phyloP scores from a whole-genome alignment of 2,113 vertebrate genomes.

The Corythoichthys intestinalis region DNA sequence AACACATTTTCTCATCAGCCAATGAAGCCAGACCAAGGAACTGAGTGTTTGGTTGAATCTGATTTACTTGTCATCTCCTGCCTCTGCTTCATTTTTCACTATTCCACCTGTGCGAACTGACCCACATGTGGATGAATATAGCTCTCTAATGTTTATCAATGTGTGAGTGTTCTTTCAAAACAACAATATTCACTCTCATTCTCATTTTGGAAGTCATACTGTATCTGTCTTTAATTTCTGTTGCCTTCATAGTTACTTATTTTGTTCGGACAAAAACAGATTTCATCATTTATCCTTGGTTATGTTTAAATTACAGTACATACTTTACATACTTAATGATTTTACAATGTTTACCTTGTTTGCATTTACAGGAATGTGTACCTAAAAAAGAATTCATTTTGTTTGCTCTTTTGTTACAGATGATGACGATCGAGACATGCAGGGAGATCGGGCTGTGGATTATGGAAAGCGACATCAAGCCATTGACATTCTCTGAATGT shows the following conservation, averaged over 20 bases:
- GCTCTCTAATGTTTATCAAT: slow-evolving; percentile 53
- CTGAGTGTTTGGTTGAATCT: slow-evolving; percentile 62
- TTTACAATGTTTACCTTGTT: neutral
- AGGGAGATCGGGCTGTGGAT: slow-evolving; percentile 82
- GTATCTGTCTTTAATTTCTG: slow-evolving; percentile 6
- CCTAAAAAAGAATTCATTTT: slow-evolving; percentile 16
- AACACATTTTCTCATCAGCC: slow-evolving; percentile 1
- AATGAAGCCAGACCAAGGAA: slow-evolving; percentile 31
- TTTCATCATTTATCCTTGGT: neutral
- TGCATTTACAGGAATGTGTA: neutral
- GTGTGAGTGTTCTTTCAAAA: slow-evolving; percentile 52
- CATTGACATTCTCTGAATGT: slow-evolving; percentile 80
- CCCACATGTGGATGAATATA: slow-evolving; percentile 60
- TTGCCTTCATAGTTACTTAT: neutral
- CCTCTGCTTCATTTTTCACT: slow-evolving; percentile 53
- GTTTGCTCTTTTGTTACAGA: slow-evolving; percentile 70
- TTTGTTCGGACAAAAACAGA: neutral
- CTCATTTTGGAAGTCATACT: neutral
- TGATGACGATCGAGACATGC: slow-evolving; percentile 91
- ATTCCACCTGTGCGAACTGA: slow-evolving; percentile 64
- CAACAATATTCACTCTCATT: slow-evolving; percentile 46
- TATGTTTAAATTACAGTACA: neutral
- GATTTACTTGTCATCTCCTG: slow-evolving; percentile 44
- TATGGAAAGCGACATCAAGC: slow-evolving; percentile 86
- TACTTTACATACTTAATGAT: neutral